phyloP scores from a whole-genome alignment of 2,113 vertebrate species.

The Cricetomys ansorgei region DNA sequence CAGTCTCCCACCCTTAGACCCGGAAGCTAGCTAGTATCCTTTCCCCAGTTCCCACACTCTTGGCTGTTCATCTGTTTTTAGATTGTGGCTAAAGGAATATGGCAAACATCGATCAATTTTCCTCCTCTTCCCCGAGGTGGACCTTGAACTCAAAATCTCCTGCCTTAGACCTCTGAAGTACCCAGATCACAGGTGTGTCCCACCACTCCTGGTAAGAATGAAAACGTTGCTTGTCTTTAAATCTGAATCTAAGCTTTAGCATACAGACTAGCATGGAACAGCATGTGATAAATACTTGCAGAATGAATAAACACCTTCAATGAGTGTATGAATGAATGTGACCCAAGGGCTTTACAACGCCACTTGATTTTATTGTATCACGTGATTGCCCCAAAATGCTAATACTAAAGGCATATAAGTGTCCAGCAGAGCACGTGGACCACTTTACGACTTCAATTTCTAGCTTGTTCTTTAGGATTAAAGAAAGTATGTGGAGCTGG shows the following conservation, averaged over 20 bases:
- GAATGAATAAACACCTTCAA: constrained; percentile 19
- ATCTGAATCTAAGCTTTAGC: neutral
- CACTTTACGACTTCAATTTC: neutral
- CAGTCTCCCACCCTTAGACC: neutral
- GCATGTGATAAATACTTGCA: neutral
- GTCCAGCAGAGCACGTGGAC: neutral
- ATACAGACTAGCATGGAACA: neutral
- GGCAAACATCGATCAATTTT: accelerated
- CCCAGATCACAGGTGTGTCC: neutral
- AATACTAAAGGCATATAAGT: neutral
- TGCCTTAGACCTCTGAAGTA: neutral
- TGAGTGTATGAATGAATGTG: neutral
- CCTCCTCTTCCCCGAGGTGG: neutral
- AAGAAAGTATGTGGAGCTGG: neutral
- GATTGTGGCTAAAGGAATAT: neutral
- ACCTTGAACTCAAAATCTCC: neutral
- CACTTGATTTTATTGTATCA: neutral
- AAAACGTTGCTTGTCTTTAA: neutral
- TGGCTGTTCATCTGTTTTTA: neutral
- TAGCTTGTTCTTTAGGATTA: neutral
- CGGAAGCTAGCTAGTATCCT: neutral
- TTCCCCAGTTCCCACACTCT: neutral
- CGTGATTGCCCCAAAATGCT: neutral
- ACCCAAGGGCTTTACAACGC: constrained; percentile 9
- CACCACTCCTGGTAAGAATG: neutral